A percentile compares a stretch with the other conserved stretches of the same genome.
Evolutionary conservation across 2,888 invertebrate species (phyloP).

Genomic region (Eupithecia pulchellata): DNA sequence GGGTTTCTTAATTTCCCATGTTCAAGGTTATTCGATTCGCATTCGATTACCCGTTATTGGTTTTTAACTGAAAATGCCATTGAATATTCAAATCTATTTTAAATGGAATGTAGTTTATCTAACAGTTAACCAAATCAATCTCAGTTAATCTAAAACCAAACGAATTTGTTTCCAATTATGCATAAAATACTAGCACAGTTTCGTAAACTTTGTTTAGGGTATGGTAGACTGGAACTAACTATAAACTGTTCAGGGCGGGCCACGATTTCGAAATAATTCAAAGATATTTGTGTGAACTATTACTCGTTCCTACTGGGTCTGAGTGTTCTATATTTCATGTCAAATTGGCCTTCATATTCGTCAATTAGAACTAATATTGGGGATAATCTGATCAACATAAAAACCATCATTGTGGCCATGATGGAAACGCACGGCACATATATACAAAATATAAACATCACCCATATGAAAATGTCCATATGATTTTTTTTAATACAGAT

Average conservation of each 20-base stretch:
- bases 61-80: slow-evolving; percentile 37
- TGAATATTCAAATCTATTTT: slow-evolving; percentile 34
- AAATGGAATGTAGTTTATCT: slow-evolving; percentile 29
- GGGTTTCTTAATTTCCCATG: slow-evolving; percentile 52
- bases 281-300: slow-evolving; percentile 27
- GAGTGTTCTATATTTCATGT: slow-evolving; percentile 16
- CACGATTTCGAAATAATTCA: slow-evolving; percentile 23
- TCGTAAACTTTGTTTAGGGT: slow-evolving; percentile 32
- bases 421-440: neutral
- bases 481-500: neutral
- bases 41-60: slow-evolving; percentile 36
- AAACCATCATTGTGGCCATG: neutral
- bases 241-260: slow-evolving; percentile 27
- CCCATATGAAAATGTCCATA: too few relatives aligned
- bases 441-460: neutral
- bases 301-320: slow-evolving; percentile 12
- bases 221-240: slow-evolving; percentile 16
- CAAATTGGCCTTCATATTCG: neutral
- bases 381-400: neutral
- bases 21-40: slow-evolving; percentile 51
- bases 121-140: slow-evolving; percentile 23
- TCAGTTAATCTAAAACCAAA: slow-evolving; percentile 24
- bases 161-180: slow-evolving; percentile 32
- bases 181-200: slow-evolving; percentile 26
- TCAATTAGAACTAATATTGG: neutral